Percentiles rank a stretch among this genome's conserved stretches.
These are phyloP conservation scores for Melospiza melodia DNA, from an alignment of 2,113 vertebrate genomes.

Conservation along the genomic window DNA sequence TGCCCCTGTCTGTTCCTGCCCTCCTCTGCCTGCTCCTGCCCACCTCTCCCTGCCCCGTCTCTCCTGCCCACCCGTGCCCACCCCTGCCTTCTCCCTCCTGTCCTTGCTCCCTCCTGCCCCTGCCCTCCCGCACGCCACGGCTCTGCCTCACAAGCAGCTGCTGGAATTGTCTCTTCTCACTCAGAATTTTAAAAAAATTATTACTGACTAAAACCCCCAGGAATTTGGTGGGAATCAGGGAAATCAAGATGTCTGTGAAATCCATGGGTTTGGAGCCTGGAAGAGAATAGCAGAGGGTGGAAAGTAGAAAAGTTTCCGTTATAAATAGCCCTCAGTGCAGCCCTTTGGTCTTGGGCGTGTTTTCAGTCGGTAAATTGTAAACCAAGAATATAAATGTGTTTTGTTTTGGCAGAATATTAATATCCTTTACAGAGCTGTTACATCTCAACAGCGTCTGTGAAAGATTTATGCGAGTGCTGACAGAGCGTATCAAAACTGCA, in stretches of 20 bases:
- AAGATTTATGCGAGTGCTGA: constrained; percentile 34
- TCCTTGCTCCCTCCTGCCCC: neutral
- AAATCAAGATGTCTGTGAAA: neutral
- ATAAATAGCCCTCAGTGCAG: constrained; percentile 61
- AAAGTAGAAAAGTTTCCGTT: constrained; percentile 50
- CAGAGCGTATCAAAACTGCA: constrained; percentile 64
- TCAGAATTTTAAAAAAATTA: neutral
- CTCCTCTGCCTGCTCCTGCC: too few species aligned
- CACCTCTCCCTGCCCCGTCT: neutral
- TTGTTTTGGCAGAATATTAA: constrained; percentile 46
- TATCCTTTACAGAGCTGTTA: constrained; percentile 53
- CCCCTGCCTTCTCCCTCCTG: neutral
- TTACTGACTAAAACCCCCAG: neutral
- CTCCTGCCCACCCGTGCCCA: too few species aligned
- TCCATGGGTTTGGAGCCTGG: neutral
- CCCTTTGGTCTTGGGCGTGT: neutral
- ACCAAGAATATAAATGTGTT: constrained; percentile 28
- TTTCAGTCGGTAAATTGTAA: constrained; percentile 35
- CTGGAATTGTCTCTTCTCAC: neutral
- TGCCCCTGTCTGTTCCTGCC: too few species aligned
- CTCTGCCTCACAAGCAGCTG: neutral
- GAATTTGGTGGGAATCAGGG: neutral
- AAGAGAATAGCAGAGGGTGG: constrained; percentile 37
- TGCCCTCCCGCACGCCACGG: neutral
- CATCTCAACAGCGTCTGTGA: neutral